These are phyloP conservation scores for Hydrolagus colliei DNA, from an alignment of 2,797 vertebrate genomes.

Conservation along the genomic window DNA sequence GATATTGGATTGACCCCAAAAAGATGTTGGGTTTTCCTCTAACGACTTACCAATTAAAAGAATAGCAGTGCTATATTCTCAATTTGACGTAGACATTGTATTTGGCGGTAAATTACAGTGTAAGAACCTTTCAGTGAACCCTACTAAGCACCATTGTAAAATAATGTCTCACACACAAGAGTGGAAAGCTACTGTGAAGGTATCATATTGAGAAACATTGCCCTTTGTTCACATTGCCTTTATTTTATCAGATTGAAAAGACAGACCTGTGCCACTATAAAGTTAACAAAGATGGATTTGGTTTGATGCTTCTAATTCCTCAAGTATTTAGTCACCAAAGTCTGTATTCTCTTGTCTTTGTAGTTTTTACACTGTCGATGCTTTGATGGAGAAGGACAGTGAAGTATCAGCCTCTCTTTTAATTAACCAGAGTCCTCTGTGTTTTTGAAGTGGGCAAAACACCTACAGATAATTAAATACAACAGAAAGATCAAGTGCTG, in stretches of 20 bases:
- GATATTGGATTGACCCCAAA: too few relatives aligned
- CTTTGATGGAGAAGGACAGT: not conserved
- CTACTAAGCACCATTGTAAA: not conserved
- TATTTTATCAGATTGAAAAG: constrained; percentile 17
- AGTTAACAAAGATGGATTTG: constrained; percentile 26
- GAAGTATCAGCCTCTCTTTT: not conserved
- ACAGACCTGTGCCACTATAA: constrained; percentile 2
- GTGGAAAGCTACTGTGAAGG: not conserved
- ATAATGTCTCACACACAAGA: not conserved
- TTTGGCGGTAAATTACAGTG: not conserved
- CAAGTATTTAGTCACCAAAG: constrained; percentile 22
- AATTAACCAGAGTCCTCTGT: constrained; percentile 15
- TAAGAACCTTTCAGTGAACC: constrained; percentile 2
- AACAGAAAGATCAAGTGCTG: not conserved
- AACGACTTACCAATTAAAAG: not conserved
- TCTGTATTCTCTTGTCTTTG: not conserved
- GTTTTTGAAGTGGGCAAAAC: too few relatives aligned
- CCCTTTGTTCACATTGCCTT: constrained; percentile 33
- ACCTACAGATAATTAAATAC: not conserved
- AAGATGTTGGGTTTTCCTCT: not conserved
- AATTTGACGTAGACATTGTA: not conserved
- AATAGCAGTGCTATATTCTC: not conserved
- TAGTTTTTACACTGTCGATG: constrained; percentile 1
- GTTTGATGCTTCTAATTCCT: constrained; percentile 22
- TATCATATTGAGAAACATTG: constrained; percentile 37